Conservation (phyloP, 2,113 vertebrate species). For the Podiceps cristatus region DNA sequence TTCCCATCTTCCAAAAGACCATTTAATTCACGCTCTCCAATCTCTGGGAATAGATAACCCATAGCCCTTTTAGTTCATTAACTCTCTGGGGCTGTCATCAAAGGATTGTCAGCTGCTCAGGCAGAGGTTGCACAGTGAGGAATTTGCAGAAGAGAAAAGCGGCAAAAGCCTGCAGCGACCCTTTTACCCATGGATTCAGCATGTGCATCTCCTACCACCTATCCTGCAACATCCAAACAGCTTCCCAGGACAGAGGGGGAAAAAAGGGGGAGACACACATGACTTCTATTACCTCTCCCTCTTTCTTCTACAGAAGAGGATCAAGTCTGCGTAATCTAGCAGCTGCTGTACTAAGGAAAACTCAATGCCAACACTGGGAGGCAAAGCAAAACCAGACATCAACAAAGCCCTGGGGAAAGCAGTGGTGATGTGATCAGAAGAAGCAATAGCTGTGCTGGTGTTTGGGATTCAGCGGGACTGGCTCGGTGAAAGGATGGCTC, state of each 20-base stretch:
- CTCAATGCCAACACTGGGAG: background rate
- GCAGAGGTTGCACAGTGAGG: background rate
- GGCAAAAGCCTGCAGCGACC: background rate
- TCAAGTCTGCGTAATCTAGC: background rate
- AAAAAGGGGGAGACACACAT: background rate
- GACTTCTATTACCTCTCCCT: background rate
- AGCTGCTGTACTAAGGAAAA: background rate
- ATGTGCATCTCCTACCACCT: background rate
- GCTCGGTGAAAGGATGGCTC: background rate
- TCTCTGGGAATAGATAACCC: conserved; percentile 71
- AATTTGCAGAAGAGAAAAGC: background rate
- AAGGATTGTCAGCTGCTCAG: conserved; percentile 48
- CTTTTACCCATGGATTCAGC: background rate
- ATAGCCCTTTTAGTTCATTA: conserved; percentile 64
- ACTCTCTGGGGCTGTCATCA: conserved; percentile 57
- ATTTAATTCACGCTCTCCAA: conserved; percentile 68
- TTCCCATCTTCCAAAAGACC: conserved; percentile 71
- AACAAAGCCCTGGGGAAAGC: background rate
- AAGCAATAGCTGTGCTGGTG: background rate
- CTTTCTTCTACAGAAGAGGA: background rate
- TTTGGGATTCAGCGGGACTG: background rate
- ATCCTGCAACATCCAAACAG: background rate
- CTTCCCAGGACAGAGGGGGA: background rate
- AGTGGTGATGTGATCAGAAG: background rate
- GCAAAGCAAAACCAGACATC: background rate